These are phyloP conservation scores for Drosophila watanabei DNA, from an alignment of 1,140 invertebrate genomes.

Conservation along the genomic window DNA sequence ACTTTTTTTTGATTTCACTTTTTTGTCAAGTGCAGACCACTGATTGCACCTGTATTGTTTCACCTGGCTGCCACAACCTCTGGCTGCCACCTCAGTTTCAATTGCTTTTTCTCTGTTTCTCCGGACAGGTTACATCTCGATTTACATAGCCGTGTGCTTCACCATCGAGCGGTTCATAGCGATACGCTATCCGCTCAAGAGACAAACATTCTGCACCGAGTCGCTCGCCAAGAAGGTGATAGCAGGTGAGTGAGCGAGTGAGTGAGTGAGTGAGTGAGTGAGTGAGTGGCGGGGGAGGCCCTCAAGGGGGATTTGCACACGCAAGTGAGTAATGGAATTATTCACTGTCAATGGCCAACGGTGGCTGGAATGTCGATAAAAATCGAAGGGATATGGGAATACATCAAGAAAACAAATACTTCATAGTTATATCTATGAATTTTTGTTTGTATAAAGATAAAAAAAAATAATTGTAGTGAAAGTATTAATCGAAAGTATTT, in stretches of 20 bases:
- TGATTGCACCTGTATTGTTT: slow-evolving; percentile 13
- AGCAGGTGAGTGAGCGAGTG: slow-evolving; percentile 75
- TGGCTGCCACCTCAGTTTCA: neutral
- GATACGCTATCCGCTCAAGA: slow-evolving; percentile 91
- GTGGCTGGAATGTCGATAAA: neutral
- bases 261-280: slow-evolving; percentile 55
- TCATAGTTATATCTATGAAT: neutral
- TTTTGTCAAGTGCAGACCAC: neutral
- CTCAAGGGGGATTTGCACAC: neutral
- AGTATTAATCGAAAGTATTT: too few species aligned
- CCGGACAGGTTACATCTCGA: slow-evolving; percentile 89
- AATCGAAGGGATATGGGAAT: neutral
- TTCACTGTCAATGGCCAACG: neutral
- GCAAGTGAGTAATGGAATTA: slow-evolving; percentile 3
- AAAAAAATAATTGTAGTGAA: too few species aligned
- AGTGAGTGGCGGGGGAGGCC: neutral
- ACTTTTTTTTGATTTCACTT: neutral
- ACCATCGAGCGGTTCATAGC: slow-evolving; percentile 93
- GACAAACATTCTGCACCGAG: slow-evolving; percentile 90
- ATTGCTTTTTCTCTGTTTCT: slow-evolving; percentile 11
- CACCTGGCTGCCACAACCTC: neutral
- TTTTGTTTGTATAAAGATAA: too few species aligned
- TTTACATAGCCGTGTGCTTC: slow-evolving; percentile 92
- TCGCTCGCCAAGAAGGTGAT: slow-evolving; percentile 88
- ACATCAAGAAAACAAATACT: neutral